Percentiles rank a stretch among this genome's conserved stretches.
phyloP scores from a whole-genome alignment of 2,113 vertebrate genomes.

The Rhagologus leucostigma region DNA sequence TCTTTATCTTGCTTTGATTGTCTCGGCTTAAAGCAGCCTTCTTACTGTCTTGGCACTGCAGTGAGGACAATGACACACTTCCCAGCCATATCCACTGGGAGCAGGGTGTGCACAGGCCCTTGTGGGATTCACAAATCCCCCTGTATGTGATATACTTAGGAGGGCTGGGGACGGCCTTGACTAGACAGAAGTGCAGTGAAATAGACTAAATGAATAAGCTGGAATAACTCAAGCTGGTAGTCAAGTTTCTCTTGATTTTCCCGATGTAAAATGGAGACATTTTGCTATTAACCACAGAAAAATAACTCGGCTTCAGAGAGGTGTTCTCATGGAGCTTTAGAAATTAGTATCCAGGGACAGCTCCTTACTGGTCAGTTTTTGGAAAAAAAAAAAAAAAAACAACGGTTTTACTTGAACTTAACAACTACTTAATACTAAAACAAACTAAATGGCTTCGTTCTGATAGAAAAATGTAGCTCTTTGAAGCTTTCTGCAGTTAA shows the following conservation, averaged over 20 bases:
- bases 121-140: neutral
- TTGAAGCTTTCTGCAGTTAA: neutral
- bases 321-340: neutral
- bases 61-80: neutral
- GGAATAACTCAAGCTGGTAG: neutral
- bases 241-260: neutral
- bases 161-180: neutral
- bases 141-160: neutral
- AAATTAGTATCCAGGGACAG: neutral
- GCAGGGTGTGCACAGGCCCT: neutral
- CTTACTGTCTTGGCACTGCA: neutral
- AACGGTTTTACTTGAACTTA: neutral
- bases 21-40: neutral
- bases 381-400: neutral
- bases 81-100: neutral
- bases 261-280: neutral
- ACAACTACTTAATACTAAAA: neutral
- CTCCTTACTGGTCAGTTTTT: neutral
- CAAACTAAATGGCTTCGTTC: neutral
- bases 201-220: neutral
- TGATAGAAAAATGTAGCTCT: neutral
- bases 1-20: neutral
- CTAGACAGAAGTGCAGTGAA: neutral
- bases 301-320: neutral
- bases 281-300: neutral